Base-by-base conservation (phyloP, 2,888 invertebrate genomes). In the Chrysotoxum bicinctum region DNA sequence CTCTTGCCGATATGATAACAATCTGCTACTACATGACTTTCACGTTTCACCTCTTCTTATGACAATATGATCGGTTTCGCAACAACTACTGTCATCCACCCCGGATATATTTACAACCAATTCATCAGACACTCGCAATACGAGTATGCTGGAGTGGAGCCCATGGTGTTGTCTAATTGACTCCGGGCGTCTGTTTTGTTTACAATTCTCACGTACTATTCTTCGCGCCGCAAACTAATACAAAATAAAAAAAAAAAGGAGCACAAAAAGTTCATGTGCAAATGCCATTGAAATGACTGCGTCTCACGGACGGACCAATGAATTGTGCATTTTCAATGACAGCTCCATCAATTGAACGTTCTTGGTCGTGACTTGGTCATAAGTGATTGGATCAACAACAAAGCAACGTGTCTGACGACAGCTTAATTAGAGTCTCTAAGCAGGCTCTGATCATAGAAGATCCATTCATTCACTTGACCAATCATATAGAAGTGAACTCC, bases 341-440 rank as follows among this genome's bases (percentile, higher is more conserved):
- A 74, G 68, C 26, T 74, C 52, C 68, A 50, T 72, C 40, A 66
- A 40, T 78, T 73, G 69, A 60, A 35, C 26, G 62, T 19, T 54
- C 54, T 54, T 45, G 58, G 32, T 76, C 72, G 66, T 80, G 70
- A 83, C 77, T 77, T 69, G 77, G 73, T 48, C 82, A 70, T 45
- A 75, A 84, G 64, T 64, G 80, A 76, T 62, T 80, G 66, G 70
- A 84, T 84, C 80, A 84, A 62, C 70, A 84, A 30, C 19, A 37
- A 58, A 68, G 48, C 69, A 74, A 74, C 74, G 80, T 84, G 80
- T 80, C 80, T 45, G 80, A 60, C 72, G 75, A 84, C 84, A 75
- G 80, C 80, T 84, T 84, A 84, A 84, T 84, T 84, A 84, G 75
- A 23, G 14, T 35, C 45, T 43, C 23, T 5, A 35, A 8, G 35